A percentile compares a stretch with the other conserved stretches of the same genome.
phyloP scores from a whole-genome alignment of 1,140 invertebrate species.

The Caenorhabditis briggsae region DNA sequence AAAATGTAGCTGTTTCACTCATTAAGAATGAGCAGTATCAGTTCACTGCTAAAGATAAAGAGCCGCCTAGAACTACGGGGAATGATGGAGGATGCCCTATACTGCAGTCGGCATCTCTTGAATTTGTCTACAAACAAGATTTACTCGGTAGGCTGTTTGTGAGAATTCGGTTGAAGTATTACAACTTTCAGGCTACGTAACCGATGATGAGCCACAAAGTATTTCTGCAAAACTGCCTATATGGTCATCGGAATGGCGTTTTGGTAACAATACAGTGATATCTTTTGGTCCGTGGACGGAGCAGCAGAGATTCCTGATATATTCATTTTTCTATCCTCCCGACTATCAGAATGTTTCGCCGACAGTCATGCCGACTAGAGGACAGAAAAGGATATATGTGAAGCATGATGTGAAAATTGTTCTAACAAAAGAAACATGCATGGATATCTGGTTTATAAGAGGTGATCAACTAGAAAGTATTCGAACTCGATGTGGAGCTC shows the following conservation, averaged over 20 bases:
- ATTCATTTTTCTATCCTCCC: slow-evolving; percentile 95
- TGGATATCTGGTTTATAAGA: slow-evolving; percentile 77
- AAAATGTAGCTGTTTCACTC: slow-evolving; percentile 86
- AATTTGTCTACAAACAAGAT: slow-evolving; percentile 46
- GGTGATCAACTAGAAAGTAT: slow-evolving; percentile 76
- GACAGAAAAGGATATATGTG: slow-evolving; percentile 70
- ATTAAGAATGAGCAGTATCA: slow-evolving; percentile 79
- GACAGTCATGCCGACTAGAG: slow-evolving; percentile 73
- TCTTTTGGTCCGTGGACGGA: slow-evolving; percentile 99
- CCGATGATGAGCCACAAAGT: slow-evolving; percentile 55
- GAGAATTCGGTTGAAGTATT: too few relatives aligned
- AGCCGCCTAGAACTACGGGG: slow-evolving; percentile 95
- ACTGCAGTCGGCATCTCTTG: slow-evolving; percentile 21
- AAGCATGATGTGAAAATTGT: slow-evolving; percentile 70
- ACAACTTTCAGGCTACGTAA: slow-evolving; percentile 71
- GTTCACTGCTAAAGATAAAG: slow-evolving; percentile 80
- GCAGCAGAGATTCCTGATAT: slow-evolving; percentile 92
- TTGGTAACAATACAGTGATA: slow-evolving; percentile 93
- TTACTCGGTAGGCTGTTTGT: background rate
- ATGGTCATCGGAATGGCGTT: slow-evolving; percentile 76
- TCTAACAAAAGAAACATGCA: slow-evolving; percentile 72
- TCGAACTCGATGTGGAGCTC: slow-evolving; percentile 70
- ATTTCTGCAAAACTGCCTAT: slow-evolving; percentile 35
- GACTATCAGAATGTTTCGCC: slow-evolving; percentile 82
- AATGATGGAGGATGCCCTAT: slow-evolving; percentile 82